A percentile compares a stretch with the other conserved stretches of the same genome.
Evolutionary conservation across 2,113 vertebrate species (phyloP).

Genomic region (Pterocles burchelli): DNA sequence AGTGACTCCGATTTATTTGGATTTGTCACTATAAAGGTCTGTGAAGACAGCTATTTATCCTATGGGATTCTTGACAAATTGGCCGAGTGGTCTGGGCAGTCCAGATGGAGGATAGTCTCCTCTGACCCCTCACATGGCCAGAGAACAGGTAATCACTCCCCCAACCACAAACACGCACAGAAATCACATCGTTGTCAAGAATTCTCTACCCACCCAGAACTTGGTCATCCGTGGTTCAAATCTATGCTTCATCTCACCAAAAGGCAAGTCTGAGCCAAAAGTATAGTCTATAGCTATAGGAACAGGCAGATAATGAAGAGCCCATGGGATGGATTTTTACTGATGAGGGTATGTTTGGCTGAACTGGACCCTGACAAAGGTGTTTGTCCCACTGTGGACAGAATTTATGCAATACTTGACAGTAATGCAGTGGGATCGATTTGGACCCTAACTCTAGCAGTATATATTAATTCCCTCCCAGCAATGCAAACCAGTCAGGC

Average conservation of each 20-base stretch:
- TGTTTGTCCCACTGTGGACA: background rate
- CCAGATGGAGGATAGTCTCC: conserved; percentile 39
- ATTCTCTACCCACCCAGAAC: background rate
- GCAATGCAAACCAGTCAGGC: background rate
- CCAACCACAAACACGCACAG: background rate
- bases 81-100: conserved; percentile 22
- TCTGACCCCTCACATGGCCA: conserved; percentile 47
- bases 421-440: background rate
- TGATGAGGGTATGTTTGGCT: background rate
- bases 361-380: background rate
- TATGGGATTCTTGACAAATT: conserved; percentile 75
- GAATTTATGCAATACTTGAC: background rate
- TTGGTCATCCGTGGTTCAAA: background rate
- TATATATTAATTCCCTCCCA: background rate
- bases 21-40: conserved; percentile 75
- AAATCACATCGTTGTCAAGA: background rate
- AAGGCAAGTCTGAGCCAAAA: background rate
- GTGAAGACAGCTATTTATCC: conserved; percentile 76
- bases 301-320: background rate
- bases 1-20: conserved; percentile 80
- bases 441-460: background rate
- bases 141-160: conserved; percentile 54
- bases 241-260: background rate
- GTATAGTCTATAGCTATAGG: background rate
- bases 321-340: background rate